A percentile compares a stretch with the other conserved stretches of the same genome.
Evolutionary conservation across 2,113 vertebrate genomes (phyloP).

Genomic region (Hemiscyllium ocellatum): DNA sequence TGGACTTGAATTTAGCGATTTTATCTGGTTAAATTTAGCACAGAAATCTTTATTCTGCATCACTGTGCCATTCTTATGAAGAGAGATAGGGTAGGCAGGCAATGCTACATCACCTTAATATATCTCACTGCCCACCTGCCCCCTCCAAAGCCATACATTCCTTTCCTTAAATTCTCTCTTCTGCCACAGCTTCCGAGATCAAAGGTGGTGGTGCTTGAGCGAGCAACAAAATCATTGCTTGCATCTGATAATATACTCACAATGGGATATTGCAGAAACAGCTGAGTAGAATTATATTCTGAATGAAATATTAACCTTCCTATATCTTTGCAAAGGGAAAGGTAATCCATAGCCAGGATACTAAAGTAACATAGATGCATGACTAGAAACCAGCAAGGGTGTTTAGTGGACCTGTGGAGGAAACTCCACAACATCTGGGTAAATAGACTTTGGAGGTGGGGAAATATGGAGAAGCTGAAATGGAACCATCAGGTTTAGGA

Average conservation of each 20-base stretch:
- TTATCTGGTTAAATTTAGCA: not conserved
- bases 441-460: not conserved
- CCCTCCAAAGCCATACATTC: not conserved
- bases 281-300: not conserved
- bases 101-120: not conserved
- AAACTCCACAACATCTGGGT: not conserved
- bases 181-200: not conserved
- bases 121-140: not conserved
- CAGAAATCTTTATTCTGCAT: not conserved
- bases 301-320: not conserved
- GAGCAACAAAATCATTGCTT: not conserved
- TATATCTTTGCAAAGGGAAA: not conserved
- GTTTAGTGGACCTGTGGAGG: not conserved
- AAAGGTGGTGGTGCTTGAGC: not conserved
- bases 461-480: not conserved
- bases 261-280: not conserved
- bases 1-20: not conserved
- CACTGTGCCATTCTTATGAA: not conserved
- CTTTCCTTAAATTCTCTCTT: not conserved
- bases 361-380: not conserved
- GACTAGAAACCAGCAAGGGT: not conserved
- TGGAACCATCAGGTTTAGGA: not conserved
- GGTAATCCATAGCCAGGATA: not conserved
- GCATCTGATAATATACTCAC: not conserved
- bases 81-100: not conserved